Conservation (phyloP, 2,113 vertebrate genomes). For the Bostrychus sinensis region DNA sequence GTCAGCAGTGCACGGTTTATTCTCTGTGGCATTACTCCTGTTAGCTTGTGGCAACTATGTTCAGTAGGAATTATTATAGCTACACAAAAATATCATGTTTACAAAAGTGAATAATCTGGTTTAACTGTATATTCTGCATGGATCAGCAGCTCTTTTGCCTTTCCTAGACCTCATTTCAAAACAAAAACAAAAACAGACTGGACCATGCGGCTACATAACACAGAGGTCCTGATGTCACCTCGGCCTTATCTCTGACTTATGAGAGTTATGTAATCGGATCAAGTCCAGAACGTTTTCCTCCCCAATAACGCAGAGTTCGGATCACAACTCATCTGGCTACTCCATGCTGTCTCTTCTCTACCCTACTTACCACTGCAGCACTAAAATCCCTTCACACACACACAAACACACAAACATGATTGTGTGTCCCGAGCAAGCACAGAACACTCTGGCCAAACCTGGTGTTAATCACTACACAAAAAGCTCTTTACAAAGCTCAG, state of each 20-base stretch:
- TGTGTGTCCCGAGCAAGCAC: conserved; percentile 46
- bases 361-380: conserved; percentile 42
- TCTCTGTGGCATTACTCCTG: too few species aligned
- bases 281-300: conserved; percentile 51
- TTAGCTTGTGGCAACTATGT: too few species aligned
- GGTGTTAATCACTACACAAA: conserved; percentile 72
- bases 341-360: conserved; percentile 54
- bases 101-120: too few species aligned
- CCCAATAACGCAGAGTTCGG: conserved; percentile 57
- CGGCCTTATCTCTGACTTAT: conserved; percentile 49
- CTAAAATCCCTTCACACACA: conserved; percentile 36
- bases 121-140: not conserved
- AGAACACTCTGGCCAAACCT: conserved; percentile 63
- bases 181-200: not conserved
- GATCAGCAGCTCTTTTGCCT: not conserved
- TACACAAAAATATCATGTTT: too few species aligned
- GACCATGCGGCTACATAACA: conserved; percentile 2
- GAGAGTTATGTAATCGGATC: conserved; percentile 70
- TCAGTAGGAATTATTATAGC: too few species aligned
- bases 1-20: too few species aligned
- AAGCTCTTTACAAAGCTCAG: conserved; percentile 62
- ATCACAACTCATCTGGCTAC: conserved; percentile 71
- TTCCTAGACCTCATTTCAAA: conserved; percentile 24
- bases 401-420: conserved; percentile 9
- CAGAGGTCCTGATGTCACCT: conserved; percentile 38